Evolutionary conservation across 2,888 invertebrate species (phyloP).

Genomic region (Gari tellinella): DNA sequence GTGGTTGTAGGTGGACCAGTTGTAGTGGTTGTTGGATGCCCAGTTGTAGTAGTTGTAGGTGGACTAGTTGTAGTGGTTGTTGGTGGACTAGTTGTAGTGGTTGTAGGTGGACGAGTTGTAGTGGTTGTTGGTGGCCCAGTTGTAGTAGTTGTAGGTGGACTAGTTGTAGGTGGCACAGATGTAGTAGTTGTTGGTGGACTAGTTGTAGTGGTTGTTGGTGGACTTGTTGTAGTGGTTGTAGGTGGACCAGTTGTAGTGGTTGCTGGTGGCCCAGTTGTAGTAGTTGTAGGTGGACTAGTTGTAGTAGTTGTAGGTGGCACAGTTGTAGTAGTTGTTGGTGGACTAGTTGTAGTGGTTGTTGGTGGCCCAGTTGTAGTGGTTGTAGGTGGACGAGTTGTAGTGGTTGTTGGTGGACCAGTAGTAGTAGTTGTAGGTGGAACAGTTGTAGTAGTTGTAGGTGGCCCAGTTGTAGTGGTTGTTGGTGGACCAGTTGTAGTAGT

Average conservation of each 20-base stretch:
- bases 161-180: background rate
- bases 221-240: no score
- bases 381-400: background rate
- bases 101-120: background rate
- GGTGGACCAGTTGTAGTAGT: background rate
- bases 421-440: constrained; percentile 3
- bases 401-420: no score
- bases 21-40: background rate
- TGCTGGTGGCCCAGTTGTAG: background rate
- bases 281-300: background rate
- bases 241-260: background rate
- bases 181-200: background rate
- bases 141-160: background rate
- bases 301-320: background rate
- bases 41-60: background rate
- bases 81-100: constrained; percentile 1
- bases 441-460: background rate
- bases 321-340: background rate
- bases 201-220: background rate
- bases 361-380: background rate
- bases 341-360: background rate
- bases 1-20: constrained; percentile 6
- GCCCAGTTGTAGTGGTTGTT: background rate
- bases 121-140: background rate
- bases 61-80: background rate